Evolutionary conservation across 2,888 invertebrate species (phyloP), one percentile per base, ranked within the genome.

Genomic region (Rhagonycha lutea): DNA sequence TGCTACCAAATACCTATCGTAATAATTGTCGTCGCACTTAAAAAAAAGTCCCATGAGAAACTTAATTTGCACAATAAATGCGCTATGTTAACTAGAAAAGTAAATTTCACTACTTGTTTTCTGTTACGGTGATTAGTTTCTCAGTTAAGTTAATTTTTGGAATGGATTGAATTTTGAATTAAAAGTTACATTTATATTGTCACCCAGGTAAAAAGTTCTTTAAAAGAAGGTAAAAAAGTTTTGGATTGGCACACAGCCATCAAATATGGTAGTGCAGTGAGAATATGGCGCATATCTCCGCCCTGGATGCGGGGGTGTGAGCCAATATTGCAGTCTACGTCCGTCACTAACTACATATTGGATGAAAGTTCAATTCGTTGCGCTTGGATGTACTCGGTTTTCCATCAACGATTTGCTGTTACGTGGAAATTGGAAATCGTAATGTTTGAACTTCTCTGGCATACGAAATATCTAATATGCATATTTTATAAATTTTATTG

Each of bases 331-430:
- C 78, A 79, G 77, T 81, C 82, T 81, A 82, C 81, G 81, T 81
- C 83, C 82, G 82, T 81, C 81, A 83, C 84, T 83, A 84, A 83
- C 83, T 83, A 83, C 82, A 84, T 84, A 85, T 86, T 85, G 85
- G 85, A 84, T 82, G 83, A 81, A 78, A 82, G 81, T 79, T 81
- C 83, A 82, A 85, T 86, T 85, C 84, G 85, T 83, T 82, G 83
- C 82, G 83, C 83, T 83, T 81, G 77, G 84, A 82, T 84, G 80
- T 82, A 80, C 81, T 26, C 63, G 63, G 63, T 65, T 24, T 65
- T 82, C 79, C 69, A 81, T 81, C 80, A 81, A 81, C 81, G 81
- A 80, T 82, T 79, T 76, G 74, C 75, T 76, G 69, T 78, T 75
- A 76, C 74, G 80, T 79, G 80, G 80, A 81, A 80, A 80, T 81